Evolutionary conservation across 2,888 invertebrate genomes (phyloP).

Genomic region (Diabrotica balteata): DNA sequence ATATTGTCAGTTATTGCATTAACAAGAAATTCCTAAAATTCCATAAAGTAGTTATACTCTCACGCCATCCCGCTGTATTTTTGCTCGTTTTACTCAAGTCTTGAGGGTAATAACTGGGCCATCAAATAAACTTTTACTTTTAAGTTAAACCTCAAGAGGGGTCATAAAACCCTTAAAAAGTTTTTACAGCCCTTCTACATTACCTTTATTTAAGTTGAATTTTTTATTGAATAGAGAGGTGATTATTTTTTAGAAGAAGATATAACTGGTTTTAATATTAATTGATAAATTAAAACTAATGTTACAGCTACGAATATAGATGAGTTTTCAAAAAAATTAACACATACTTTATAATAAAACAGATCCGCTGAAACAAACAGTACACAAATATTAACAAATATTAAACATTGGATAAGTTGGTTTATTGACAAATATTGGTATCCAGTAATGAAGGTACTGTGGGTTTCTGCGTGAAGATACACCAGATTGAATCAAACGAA

Average conservation of each 20-base stretch:
- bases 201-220: conserved; percentile 13
- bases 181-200: conserved; percentile 21
- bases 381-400: too few relatives aligned
- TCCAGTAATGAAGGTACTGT: too few relatives aligned
- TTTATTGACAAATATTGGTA: too few relatives aligned
- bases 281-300: too few relatives aligned
- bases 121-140: conserved; percentile 23
- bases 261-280: too few relatives aligned
- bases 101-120: conserved; percentile 14
- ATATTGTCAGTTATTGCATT: background rate
- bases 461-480: too few relatives aligned
- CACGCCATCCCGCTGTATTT: conserved; percentile 1
- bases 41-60: conserved; percentile 2
- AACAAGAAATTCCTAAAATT: conserved; percentile 3
- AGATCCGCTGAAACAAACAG: too few relatives aligned
- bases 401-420: too few relatives aligned
- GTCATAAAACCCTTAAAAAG: conserved; percentile 20
- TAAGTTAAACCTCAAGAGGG: conserved; percentile 19
- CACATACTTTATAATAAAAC: too few relatives aligned
- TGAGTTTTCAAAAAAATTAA: too few relatives aligned
- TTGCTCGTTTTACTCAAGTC: background rate
- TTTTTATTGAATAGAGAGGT: conserved; percentile 17
- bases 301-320: too few relatives aligned
- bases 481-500: too few relatives aligned
- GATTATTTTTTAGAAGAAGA: conserved; percentile 17